Percentiles rank a stretch among this genome's conserved stretches.
These are phyloP conservation scores for Perizoma affinitatum DNA, from an alignment of 2,888 invertebrate genomes.

Conservation along the genomic window DNA sequence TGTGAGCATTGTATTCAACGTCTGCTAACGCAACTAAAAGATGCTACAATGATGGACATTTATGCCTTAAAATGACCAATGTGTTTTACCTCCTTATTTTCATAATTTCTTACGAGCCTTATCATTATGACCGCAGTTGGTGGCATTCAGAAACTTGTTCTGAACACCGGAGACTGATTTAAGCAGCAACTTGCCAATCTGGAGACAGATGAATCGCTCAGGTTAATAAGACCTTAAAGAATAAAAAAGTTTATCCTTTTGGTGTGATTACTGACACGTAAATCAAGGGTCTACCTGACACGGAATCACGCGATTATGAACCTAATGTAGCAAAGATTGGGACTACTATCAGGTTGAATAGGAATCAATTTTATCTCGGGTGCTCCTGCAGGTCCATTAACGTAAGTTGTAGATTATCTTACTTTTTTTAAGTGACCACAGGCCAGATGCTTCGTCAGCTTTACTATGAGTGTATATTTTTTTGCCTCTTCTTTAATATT, in stretches of 20 bases:
- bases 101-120: conserved; percentile 38
- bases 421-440: conserved; percentile 19
- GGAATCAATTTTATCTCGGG: conserved; percentile 12
- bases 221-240: conserved; percentile 35
- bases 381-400: conserved; percentile 25
- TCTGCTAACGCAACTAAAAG: no score
- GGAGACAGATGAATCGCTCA: conserved; percentile 38
- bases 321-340: neutral
- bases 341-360: conserved; percentile 7
- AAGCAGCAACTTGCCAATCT: conserved; percentile 43
- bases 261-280: conserved; percentile 50
- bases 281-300: conserved; percentile 27
- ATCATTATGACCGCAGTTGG: conserved; percentile 44
- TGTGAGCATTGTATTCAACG: no score
- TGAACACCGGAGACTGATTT: conserved; percentile 48
- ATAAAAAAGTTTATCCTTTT: conserved; percentile 47
- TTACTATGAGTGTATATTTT: neutral
- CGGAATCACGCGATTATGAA: conserved; percentile 8
- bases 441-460: conserved; percentile 4
- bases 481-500: no score
- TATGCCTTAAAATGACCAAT: no score
- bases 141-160: conserved; percentile 48
- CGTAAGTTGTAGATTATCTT: conserved; percentile 25
- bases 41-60: no score
- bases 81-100: conserved; percentile 9